These are phyloP conservation scores for Azemiops feae DNA, from an alignment of 2,113 vertebrate species.

Conservation along the genomic window DNA sequence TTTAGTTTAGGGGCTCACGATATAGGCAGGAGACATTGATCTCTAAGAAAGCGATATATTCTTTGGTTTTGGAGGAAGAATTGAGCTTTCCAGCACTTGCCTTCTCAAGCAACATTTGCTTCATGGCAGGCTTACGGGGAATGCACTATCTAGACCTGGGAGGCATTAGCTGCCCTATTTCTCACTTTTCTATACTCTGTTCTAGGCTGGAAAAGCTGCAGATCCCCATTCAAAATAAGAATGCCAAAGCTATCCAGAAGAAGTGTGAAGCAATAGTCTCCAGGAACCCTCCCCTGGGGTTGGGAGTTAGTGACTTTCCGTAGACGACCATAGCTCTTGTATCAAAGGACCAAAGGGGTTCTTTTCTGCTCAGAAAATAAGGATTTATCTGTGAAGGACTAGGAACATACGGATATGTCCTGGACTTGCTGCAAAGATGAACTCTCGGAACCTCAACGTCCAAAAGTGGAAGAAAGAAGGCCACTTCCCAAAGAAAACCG, in stretches of 20 bases:
- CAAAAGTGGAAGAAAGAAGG: background rate
- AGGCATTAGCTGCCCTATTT: background rate
- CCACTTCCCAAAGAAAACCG: background rate
- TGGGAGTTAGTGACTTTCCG: background rate
- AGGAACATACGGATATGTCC: background rate
- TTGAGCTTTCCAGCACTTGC: background rate
- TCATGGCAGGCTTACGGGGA: background rate
- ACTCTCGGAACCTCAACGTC: background rate
- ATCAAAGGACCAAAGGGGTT: background rate
- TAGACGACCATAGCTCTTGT: background rate
- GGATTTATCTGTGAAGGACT: background rate
- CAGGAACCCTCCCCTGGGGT: background rate
- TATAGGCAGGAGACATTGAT: background rate
- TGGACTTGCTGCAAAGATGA: slow-evolving; percentile 11
- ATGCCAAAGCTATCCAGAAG: background rate
- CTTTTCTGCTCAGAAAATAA: background rate
- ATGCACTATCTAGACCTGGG: too few species aligned
- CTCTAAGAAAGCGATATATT: background rate
- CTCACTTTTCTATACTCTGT: background rate
- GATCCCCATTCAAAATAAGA: background rate
- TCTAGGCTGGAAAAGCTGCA: slow-evolving; percentile 8
- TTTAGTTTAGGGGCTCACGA: background rate
- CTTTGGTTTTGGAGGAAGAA: background rate
- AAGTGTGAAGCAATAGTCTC: background rate
- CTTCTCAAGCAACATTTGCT: background rate